phyloP scores from a whole-genome alignment of 2,797 vertebrate species.

The Pseudopleuronectes americanus region DNA sequence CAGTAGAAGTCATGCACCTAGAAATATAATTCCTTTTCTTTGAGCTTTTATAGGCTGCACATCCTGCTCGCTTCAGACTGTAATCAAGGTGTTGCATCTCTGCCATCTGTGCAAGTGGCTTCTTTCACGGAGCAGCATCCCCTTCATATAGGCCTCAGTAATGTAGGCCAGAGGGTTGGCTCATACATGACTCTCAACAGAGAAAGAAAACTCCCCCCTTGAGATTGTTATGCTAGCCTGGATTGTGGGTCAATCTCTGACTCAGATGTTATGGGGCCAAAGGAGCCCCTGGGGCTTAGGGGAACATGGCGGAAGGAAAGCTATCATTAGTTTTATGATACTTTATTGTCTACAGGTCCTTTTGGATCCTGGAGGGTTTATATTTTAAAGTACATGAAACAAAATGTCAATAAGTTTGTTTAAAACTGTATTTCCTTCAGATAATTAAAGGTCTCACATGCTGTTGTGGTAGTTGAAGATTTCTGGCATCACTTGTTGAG shows the following conservation, averaged over 20 bases:
- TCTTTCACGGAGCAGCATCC: constrained; percentile 35
- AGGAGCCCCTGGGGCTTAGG: constrained; percentile 57
- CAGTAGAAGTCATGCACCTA: neutral
- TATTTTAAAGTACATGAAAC: too few relatives aligned
- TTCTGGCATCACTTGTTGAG: constrained; percentile 37
- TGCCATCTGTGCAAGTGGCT: constrained; percentile 2
- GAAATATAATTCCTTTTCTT: constrained; percentile 13
- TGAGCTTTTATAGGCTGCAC: constrained; percentile 19
- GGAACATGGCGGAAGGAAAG: constrained; percentile 32
- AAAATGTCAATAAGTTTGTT: neutral
- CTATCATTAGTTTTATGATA: constrained; percentile 17
- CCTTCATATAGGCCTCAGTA: constrained; percentile 53
- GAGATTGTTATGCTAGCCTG: constrained; percentile 52
- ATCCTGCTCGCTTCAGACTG: constrained; percentile 16
- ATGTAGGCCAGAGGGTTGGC: constrained; percentile 54
- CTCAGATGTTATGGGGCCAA: constrained; percentile 47
- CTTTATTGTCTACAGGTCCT: constrained; percentile 4
- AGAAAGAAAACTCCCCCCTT: constrained; percentile 40
- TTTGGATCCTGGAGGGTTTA: neutral
- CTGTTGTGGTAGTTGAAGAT: constrained; percentile 58
- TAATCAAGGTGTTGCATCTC: constrained; percentile 47
- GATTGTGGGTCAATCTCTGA: constrained; percentile 39
- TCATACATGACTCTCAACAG: constrained; percentile 44
- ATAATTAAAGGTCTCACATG: constrained; percentile 21
- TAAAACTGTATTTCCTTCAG: neutral